phyloP scores from a whole-genome alignment of 2,888 invertebrate species.

The Anoncus sp. region DNA sequence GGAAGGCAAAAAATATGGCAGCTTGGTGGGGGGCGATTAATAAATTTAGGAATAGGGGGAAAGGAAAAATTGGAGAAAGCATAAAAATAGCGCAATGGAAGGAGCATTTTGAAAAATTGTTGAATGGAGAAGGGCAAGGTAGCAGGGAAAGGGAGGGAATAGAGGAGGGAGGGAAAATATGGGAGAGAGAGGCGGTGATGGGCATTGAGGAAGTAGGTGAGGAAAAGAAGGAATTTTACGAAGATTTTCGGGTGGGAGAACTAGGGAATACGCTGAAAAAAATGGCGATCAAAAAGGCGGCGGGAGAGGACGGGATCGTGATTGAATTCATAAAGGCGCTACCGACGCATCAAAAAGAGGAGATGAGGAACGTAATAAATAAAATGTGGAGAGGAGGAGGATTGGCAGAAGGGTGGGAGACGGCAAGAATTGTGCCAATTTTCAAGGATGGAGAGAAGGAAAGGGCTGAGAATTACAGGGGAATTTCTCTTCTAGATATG shows the following conservation, averaged over 20 bases:
- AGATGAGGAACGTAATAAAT: neutral
- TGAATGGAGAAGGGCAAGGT: slow-evolving; percentile 4
- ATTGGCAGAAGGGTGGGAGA: too few relatives aligned
- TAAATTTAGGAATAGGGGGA: slow-evolving; percentile 14
- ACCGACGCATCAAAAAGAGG: neutral
- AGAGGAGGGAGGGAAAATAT: neutral
- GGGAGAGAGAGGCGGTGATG: neutral
- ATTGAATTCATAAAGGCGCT: neutral
- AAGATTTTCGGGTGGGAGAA: slow-evolving; percentile 1
- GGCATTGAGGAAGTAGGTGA: neutral
- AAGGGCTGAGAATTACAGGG: too few relatives aligned
- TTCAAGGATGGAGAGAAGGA: too few relatives aligned
- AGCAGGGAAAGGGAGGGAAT: too few relatives aligned
- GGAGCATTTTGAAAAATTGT: slow-evolving; percentile 5
- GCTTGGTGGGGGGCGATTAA: slow-evolving; percentile 32
- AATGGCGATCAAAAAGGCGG: slow-evolving; percentile 4
- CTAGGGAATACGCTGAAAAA: neutral
- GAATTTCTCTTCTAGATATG: too few relatives aligned
- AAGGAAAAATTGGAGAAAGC: slow-evolving; percentile 7
- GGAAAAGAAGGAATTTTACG: neutral
- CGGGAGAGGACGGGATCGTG: neutral
- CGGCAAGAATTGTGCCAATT: too few relatives aligned
- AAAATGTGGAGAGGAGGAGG: too few relatives aligned
- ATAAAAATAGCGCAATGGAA: slow-evolving; percentile 1
- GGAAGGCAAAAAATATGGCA: slow-evolving; percentile 28